Conservation (phyloP, 2,797 vertebrate genomes). For the Manis javanica region DNA sequence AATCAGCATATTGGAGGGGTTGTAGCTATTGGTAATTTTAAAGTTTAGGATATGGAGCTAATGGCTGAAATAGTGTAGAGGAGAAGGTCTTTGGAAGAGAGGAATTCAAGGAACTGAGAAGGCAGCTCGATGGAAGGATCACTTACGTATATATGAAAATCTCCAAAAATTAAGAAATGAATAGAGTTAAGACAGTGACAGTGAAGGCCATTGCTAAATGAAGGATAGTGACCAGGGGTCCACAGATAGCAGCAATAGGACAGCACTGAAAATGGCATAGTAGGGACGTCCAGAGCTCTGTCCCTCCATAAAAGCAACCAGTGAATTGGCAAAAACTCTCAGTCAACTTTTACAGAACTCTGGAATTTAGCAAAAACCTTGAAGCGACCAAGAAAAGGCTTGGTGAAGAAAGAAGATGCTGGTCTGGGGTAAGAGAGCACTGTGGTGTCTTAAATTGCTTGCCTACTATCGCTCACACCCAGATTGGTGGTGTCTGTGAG, state of each 20-base stretch:
- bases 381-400: too few relatives aligned
- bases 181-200: not conserved
- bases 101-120: constrained; percentile 2
- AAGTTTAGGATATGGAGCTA: not conserved
- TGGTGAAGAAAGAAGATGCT: too few relatives aligned
- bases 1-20: too few relatives aligned
- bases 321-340: too few relatives aligned
- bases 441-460: constrained; percentile 28
- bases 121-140: constrained; percentile 7
- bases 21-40: constrained; percentile 32
- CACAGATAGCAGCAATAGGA: not conserved
- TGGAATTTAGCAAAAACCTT: too few relatives aligned
- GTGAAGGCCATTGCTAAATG: constrained; percentile 5
- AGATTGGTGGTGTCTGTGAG: not conserved
- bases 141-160: constrained; percentile 12
- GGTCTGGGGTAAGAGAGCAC: too few relatives aligned
- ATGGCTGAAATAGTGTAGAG: constrained; percentile 25
- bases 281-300: not conserved
- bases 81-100: constrained; percentile 28
- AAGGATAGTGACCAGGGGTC: not conserved
- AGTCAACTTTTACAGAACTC: too few relatives aligned
- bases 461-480: not conserved
- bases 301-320: not conserved
- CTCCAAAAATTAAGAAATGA: constrained; percentile 27
- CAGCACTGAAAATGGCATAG: not conserved